Evolutionary conservation across 2,888 invertebrate species (phyloP).

Genomic region (Diaperis boleti): DNA sequence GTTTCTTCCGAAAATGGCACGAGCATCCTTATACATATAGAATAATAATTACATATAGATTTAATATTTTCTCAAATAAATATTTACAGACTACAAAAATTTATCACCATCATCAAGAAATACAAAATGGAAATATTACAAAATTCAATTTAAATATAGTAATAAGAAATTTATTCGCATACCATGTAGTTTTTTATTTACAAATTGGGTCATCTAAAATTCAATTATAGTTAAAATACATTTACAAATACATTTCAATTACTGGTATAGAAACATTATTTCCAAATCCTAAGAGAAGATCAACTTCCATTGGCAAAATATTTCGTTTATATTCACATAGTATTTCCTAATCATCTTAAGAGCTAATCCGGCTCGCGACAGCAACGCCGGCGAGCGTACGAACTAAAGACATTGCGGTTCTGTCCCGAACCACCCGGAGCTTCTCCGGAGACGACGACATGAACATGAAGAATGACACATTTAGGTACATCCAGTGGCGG

Average conservation of each 20-base stretch:
- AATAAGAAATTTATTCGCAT: slow-evolving; percentile 50
- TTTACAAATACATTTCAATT: slow-evolving; percentile 57
- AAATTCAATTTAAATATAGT: slow-evolving; percentile 57
- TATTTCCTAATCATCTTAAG: slow-evolving; percentile 54
- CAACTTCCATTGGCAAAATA: slow-evolving; percentile 61
- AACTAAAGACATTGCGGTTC: slow-evolving; percentile 50
- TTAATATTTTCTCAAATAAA: slow-evolving; percentile 63
- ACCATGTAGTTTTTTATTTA: slow-evolving; percentile 55
- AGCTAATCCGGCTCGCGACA: slow-evolving; percentile 52
- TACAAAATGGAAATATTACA: slow-evolving; percentile 60
- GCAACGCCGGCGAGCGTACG: slow-evolving; percentile 60
- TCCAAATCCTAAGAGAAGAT: slow-evolving; percentile 58
- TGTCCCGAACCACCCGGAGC: slow-evolving; percentile 45
- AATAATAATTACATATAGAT: slow-evolving; percentile 62
- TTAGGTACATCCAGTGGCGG: slow-evolving; percentile 50
- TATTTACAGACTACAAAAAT: slow-evolving; percentile 63
- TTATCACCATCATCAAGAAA: slow-evolving; percentile 59
- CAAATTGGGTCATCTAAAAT: slow-evolving; percentile 60
- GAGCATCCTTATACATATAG: slow-evolving; percentile 33
- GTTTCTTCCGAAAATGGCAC: slow-evolving; percentile 24
- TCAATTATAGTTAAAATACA: slow-evolving; percentile 58
- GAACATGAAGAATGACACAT: slow-evolving; percentile 60
- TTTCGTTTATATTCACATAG: slow-evolving; percentile 54
- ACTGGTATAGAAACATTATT: slow-evolving; percentile 55
- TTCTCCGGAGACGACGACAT: slow-evolving; percentile 54